A percentile compares a stretch with the other conserved stretches of the same genome.
phyloP scores from a whole-genome alignment of 2,797 vertebrate genomes.

The Alfaro cultratus region DNA sequence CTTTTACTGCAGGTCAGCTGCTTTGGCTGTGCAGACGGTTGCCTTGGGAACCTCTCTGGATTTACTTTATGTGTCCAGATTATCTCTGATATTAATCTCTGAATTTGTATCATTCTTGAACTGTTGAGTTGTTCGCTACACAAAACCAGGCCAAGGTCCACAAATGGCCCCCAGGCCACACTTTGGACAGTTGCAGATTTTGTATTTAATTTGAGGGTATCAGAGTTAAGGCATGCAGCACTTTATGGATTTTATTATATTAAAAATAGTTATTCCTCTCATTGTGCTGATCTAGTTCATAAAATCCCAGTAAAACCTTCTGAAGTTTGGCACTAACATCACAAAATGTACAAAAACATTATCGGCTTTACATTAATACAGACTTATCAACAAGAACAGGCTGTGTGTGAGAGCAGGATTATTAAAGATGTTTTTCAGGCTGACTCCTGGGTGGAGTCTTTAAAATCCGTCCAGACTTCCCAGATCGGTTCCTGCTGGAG shows the following conservation, averaged over 20 bases:
- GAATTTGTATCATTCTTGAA: too few species aligned
- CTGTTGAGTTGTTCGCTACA: too few species aligned
- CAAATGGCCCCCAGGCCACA: too few species aligned
- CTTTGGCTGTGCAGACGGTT: conserved; percentile 46
- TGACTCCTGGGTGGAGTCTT: conserved; percentile 2
- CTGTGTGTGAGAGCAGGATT: too few species aligned
- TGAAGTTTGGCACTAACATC: not conserved
- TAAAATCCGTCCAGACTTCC: not conserved
- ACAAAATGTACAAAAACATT: not conserved
- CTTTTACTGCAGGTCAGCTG: too few species aligned
- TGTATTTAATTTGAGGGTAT: not conserved
- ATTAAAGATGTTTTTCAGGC: not conserved
- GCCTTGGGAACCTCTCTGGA: conserved; percentile 59
- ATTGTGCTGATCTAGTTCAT: not conserved
- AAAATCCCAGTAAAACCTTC: not conserved
- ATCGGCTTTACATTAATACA: too few species aligned
- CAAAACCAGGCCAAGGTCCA: too few species aligned
- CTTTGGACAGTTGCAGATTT: not conserved
- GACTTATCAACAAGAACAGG: too few species aligned
- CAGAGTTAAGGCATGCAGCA: not conserved
- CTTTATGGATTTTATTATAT: not conserved
- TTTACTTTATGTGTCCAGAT: conserved; percentile 46
- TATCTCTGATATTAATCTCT: conserved; percentile 26
- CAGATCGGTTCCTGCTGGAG: conserved; percentile 20
- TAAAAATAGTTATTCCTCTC: not conserved